A percentile compares a stretch with the other conserved stretches of the same genome.
Evolutionary conservation across 2,797 vertebrate genomes (phyloP).

Genomic region (Taenioides sp.): DNA sequence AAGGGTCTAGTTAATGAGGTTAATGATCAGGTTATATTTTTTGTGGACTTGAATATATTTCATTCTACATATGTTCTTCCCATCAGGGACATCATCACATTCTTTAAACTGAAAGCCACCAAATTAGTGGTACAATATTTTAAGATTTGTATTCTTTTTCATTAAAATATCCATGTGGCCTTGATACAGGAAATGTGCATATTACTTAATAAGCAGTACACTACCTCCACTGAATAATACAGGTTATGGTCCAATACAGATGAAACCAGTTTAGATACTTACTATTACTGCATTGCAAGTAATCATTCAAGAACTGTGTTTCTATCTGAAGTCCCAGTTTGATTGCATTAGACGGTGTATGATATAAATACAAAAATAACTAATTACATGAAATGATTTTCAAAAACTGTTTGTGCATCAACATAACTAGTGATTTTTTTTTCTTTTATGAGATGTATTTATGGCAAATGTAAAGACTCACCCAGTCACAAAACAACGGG

Average conservation of each 20-base stretch:
- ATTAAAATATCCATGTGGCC: constrained; percentile 3
- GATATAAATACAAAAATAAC: not conserved
- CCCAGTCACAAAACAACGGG: too few relatives aligned
- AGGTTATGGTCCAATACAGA: not conserved
- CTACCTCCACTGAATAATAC: not conserved
- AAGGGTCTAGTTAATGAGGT: too few relatives aligned
- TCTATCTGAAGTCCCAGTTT: not conserved
- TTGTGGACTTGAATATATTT: too few relatives aligned
- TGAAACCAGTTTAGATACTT: too few relatives aligned
- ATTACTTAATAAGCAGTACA: not conserved
- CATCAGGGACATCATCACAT: too few relatives aligned
- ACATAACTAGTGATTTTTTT: not conserved
- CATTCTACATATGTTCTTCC: too few relatives aligned
- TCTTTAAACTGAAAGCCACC: too few relatives aligned
- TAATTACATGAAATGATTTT: not conserved
- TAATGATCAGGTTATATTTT: too few relatives aligned
- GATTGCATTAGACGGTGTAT: not conserved
- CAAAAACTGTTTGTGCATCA: not conserved
- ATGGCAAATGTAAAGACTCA: not conserved
- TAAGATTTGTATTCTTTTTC: constrained; percentile 4
- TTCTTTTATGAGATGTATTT: not conserved
- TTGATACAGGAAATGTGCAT: not conserved
- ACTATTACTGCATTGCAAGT: too few relatives aligned
- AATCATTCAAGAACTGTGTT: too few relatives aligned
- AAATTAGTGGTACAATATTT: too few relatives aligned